A percentile compares a stretch with the other conserved stretches of the same genome.
Evolutionary conservation across 2,888 invertebrate species (phyloP).

Genomic region (Harmothoe impar): DNA sequence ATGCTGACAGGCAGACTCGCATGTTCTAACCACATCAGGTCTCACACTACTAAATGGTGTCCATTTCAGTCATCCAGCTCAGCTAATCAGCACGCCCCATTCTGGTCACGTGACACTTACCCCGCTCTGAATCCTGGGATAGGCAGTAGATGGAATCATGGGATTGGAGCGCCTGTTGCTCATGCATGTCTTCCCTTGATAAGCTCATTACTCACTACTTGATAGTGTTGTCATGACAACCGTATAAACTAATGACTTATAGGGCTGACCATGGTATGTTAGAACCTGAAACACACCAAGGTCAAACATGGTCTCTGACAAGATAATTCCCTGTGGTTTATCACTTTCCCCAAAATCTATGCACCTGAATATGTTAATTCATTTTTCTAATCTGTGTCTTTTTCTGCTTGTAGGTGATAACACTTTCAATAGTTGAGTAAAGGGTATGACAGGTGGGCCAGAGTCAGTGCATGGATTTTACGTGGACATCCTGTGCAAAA

Average conservation of each 20-base stretch:
- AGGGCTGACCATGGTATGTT: background rate
- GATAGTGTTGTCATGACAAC: constrained; percentile 18
- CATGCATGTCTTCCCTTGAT: constrained; percentile 6
- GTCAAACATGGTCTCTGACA: background rate
- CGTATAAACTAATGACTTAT: background rate
- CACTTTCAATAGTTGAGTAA: too few species aligned
- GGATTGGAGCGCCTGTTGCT: background rate
- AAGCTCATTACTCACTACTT: background rate
- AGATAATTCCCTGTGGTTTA: too few species aligned
- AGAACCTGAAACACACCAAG: background rate
- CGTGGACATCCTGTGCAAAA: too few species aligned
- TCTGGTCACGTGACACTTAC: constrained; percentile 37
- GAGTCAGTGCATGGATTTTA: too few species aligned
- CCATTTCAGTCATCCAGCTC: background rate
- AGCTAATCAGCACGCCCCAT: background rate
- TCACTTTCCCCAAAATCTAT: too few species aligned
- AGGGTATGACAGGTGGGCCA: too few species aligned
- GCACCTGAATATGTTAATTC: too few species aligned
- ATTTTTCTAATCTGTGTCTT: too few species aligned
- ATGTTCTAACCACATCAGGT: too few species aligned
- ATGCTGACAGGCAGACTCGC: too few species aligned
- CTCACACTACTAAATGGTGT: too few species aligned
- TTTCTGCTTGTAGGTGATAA: too few species aligned
- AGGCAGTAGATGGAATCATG: constrained; percentile 29
- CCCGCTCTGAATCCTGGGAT: constrained; percentile 2